A percentile compares a stretch with the other conserved stretches of the same genome.
Evolutionary conservation across 2,797 vertebrate genomes (phyloP).

Genomic region (Halcyon chelicuti): DNA sequence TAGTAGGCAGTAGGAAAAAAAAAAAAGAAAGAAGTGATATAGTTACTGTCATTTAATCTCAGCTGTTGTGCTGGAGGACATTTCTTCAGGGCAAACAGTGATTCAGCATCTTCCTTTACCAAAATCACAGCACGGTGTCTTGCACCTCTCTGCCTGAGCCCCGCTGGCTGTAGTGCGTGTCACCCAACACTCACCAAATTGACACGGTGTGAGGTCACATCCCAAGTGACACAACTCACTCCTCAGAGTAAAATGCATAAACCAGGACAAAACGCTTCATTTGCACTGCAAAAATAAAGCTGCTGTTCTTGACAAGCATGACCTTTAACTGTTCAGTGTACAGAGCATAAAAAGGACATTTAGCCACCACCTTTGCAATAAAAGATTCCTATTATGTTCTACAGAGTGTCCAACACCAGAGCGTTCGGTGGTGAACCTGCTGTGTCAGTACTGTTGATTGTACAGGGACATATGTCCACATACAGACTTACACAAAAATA

Average conservation of each 20-base stretch:
- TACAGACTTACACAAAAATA: background rate
- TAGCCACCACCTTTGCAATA: background rate
- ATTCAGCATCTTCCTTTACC: background rate
- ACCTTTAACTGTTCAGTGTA: background rate
- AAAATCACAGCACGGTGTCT: background rate
- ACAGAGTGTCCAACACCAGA: background rate
- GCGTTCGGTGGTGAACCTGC: background rate
- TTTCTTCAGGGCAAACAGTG: background rate
- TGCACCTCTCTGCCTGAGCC: background rate
- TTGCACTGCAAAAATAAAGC: background rate
- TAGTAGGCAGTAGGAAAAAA: background rate
- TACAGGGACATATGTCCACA: background rate
- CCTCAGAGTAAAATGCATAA: background rate
- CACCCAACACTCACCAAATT: background rate
- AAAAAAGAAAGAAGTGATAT: background rate
- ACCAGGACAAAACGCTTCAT: background rate
- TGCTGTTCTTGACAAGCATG: background rate
- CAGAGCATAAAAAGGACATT: background rate
- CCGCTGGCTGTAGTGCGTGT: background rate
- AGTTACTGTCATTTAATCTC: background rate
- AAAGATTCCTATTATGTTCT: background rate
- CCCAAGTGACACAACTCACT: background rate
- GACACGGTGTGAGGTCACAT: background rate
- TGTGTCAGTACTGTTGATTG: background rate
- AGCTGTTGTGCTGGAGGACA: background rate